Evolutionary conservation across 1,140 invertebrate genomes (phyloP), one percentile per base, ranked within the genome.

Genomic region (Eupristina koningsbergeri): DNA sequence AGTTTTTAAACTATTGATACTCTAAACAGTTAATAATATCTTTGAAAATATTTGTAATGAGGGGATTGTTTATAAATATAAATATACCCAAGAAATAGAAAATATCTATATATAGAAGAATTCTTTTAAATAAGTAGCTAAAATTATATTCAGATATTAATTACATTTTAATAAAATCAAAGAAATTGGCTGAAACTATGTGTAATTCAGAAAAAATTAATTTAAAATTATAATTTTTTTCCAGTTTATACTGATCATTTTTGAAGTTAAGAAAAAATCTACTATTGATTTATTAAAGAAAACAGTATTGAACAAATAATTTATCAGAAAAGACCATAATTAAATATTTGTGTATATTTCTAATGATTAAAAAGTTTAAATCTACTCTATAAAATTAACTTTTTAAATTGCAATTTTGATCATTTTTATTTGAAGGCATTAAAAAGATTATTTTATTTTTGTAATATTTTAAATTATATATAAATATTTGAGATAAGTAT

Each of bases 201-300:
- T n/a, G n/a, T n/a, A n/a, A n/a, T n/a, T n/a, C n/a, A n/a, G n/a
- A n/a, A n/a, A n/a, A n/a, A n/a, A n/a, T n/a, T n/a, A n/a, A n/a
- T n/a, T n/a, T n/a, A 45, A 45, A 45, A 45, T 45, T 45, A 45
- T 45, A 45, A n/a, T n/a, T n/a, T n/a, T n/a, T n/a, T n/a, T n/a
- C n/a, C n/a, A n/a, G n/a, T n/a, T n/a, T 69, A 19, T 45, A 45
- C 8, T 74, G 26, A 41, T 39, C 3, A 71, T 74, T 47, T 29
- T n/a, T 75, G 34, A 75, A 75, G 34, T 58, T 58, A 45, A 17
- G 29, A 75, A 75, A 6, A 8, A 41, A 73, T 39, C 80, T 69
- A 63, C 74, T 69, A 50, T 29, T 74, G 71, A 36, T 61, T 61
- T 5, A 19, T 79, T 67, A 82, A 82, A 41, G 64, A 76, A 82